Conservation (phyloP, 1,140 invertebrate species). For the Zaprionus taronus region DNA sequence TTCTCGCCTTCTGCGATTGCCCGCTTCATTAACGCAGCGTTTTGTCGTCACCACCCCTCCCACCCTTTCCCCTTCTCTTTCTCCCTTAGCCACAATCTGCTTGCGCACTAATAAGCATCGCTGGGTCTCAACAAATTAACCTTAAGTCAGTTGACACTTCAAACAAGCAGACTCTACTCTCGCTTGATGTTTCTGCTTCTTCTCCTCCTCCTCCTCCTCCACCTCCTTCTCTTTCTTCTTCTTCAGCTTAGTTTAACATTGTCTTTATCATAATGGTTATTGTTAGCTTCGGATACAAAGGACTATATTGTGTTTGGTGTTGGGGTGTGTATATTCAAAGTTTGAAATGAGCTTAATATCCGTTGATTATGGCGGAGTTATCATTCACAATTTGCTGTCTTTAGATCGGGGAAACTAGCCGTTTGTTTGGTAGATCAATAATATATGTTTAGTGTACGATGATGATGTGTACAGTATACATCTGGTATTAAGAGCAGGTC, state of each 20-base stretch:
- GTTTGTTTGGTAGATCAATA: too few relatives aligned
- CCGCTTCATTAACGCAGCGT: constrained; percentile 62
- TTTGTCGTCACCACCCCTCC: background rate
- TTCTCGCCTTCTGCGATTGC: constrained; percentile 39
- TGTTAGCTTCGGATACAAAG: background rate
- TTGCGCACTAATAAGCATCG: constrained; percentile 24
- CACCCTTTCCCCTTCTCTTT: background rate
- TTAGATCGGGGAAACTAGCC: background rate
- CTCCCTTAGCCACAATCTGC: constrained; percentile 43
- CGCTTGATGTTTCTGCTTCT: background rate
- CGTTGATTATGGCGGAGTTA: background rate
- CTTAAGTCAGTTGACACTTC: constrained; percentile 7
- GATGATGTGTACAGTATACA: too few relatives aligned
- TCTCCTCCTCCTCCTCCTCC: background rate
- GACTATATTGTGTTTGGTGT: background rate
- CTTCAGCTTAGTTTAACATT: background rate
- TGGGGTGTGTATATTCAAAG: background rate
- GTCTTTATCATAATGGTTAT: constrained; percentile 3
- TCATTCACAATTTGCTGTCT: background rate
- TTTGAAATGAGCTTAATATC: background rate
- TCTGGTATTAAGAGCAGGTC: too few relatives aligned
- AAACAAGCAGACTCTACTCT: background rate
- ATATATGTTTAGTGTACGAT: too few relatives aligned
- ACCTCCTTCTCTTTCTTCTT: background rate
- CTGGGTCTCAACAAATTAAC: background rate